Evolutionary conservation across 2,888 invertebrate species (phyloP).

Genomic region (Cantharis flavilabris): DNA sequence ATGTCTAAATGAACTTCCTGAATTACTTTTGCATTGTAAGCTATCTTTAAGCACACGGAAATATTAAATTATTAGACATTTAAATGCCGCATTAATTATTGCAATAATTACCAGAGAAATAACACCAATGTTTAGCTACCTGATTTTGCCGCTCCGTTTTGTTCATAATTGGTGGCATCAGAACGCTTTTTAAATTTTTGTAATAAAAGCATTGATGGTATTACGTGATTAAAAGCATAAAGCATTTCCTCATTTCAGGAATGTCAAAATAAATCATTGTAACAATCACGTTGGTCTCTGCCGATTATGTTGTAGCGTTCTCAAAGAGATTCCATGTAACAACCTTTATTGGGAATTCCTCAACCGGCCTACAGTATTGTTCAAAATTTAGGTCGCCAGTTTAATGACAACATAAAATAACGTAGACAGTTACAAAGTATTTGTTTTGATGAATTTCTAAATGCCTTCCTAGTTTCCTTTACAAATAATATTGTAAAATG

Average conservation of each 20-base stretch:
- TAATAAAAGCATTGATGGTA: not conserved
- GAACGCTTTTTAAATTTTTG: not conserved
- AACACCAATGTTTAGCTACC: not conserved
- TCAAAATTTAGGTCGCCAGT: constrained; percentile 19
- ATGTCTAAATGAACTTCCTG: constrained; percentile 1
- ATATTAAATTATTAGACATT: not conserved
- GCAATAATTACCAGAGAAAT: not conserved
- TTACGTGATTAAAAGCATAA: constrained; percentile 20
- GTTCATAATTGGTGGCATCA: not conserved
- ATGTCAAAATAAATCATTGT: constrained; percentile 35
- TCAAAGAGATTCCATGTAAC: constrained; percentile 23
- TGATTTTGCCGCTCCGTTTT: not conserved
- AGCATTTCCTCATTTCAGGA: constrained; percentile 32
- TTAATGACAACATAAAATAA: not conserved
- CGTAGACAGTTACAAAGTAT: not conserved
- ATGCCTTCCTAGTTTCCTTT: not conserved
- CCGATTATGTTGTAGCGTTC: constrained; percentile 31
- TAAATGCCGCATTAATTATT: not conserved
- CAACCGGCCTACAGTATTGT: constrained; percentile 16
- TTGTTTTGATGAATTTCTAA: not conserved
- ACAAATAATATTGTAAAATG: not conserved
- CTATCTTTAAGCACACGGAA: not conserved
- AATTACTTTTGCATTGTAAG: constrained; percentile 6
- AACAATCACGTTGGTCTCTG: constrained; percentile 27
- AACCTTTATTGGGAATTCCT: constrained; percentile 28